These are phyloP conservation scores for Pachycephala philippinensis DNA, from an alignment of 2,113 vertebrate species.

Conservation along the genomic window DNA sequence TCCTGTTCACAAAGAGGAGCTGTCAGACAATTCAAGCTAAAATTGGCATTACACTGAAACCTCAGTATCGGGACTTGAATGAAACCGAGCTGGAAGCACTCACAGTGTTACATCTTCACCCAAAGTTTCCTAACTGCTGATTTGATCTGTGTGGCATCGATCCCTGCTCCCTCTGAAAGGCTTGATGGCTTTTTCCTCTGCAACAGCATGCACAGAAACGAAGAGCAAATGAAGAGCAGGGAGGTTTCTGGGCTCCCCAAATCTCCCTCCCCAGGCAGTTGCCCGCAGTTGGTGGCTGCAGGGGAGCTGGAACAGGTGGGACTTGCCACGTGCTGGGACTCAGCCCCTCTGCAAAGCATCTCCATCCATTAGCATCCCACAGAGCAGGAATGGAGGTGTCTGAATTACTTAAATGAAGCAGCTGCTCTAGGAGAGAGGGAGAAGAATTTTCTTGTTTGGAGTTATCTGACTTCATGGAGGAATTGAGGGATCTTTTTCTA, in stretches of 20 bases:
- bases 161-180: not conserved
- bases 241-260: not conserved
- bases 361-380: not conserved
- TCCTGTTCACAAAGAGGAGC: slow-evolving; percentile 37
- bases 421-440: not conserved
- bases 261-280: not conserved
- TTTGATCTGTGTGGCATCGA: not conserved
- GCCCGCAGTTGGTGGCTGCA: rapidly evolving
- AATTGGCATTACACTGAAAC: not conserved
- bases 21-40: slow-evolving; percentile 31
- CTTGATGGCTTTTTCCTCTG: not conserved
- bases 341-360: not conserved
- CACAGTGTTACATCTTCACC: not conserved
- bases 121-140: not conserved
- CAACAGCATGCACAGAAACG: not conserved
- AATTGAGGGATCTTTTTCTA: not conserved
- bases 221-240: not conserved
- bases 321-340: not conserved
- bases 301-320: not conserved
- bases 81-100: not conserved
- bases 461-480: not conserved
- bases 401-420: not conserved
- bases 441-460: not conserved
- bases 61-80: not conserved
- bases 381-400: not conserved